phyloP scores from a whole-genome alignment of 2,113 vertebrate species.

The Sander lucioperca region DNA sequence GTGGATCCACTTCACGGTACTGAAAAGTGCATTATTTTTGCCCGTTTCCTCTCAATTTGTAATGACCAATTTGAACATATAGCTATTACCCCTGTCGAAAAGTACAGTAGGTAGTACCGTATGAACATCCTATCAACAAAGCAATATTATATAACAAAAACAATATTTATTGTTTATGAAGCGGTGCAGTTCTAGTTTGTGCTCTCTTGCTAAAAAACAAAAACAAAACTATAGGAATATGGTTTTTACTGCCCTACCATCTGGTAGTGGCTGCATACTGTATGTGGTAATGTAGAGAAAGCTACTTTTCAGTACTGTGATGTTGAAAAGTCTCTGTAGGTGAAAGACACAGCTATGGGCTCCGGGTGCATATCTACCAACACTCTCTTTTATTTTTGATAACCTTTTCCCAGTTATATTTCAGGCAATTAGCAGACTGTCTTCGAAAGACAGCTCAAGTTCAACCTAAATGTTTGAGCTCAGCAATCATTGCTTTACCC shows the following conservation, averaged over 20 bases:
- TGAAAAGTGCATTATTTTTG: constrained; percentile 57
- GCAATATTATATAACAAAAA: no score
- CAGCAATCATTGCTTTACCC: neutral
- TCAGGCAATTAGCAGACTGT: neutral
- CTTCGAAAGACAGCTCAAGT: neutral
- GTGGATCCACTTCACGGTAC: constrained; percentile 56
- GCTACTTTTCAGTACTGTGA: constrained; percentile 66
- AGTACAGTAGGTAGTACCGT: neutral
- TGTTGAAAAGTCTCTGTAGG: constrained; percentile 57
- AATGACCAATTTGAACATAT: neutral
- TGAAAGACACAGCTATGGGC: constrained; percentile 52
- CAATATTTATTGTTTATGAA: neutral
- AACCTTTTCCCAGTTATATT: neutral
- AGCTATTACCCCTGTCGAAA: neutral
- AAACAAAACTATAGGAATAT: constrained; percentile 17
- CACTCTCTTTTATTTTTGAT: constrained; percentile 29
- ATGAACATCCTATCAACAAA: neutral
- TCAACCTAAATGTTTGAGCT: neutral
- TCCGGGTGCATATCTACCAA: constrained; percentile 76
- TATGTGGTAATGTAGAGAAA: constrained; percentile 5
- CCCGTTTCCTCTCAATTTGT: neutral
- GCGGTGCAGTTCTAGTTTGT: neutral
- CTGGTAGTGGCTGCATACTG: neutral
- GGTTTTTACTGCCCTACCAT: constrained; percentile 6
- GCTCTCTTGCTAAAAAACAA: neutral